Evolutionary conservation across 2,888 invertebrate species (phyloP).

Genomic region (Epirrhoe alternata): DNA sequence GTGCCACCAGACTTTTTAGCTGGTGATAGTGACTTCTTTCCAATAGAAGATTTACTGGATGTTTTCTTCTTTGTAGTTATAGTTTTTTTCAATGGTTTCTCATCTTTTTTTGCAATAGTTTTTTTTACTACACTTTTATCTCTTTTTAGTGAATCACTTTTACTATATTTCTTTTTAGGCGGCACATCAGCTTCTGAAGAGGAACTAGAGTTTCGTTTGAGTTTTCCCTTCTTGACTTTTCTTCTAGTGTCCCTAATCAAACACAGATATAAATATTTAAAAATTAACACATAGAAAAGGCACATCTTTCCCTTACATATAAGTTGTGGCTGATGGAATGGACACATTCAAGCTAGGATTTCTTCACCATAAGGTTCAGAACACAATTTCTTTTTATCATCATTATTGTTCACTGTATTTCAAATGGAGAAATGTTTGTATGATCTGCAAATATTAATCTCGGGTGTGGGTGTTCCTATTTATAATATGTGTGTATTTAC

Average conservation of each 20-base stretch:
- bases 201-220: conserved; percentile 86
- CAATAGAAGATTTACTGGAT: conserved; percentile 65
- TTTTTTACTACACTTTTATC: conserved; percentile 80
- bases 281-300: not conserved
- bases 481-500: no score
- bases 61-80: conserved; percentile 70
- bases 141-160: conserved; percentile 70
- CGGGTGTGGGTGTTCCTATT: no score
- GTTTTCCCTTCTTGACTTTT: conserved; percentile 82
- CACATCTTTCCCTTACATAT: not conserved
- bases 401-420: no score
- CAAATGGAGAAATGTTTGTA: no score
- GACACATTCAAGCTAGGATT: not conserved
- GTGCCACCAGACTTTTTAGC: conserved; percentile 82
- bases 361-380: not conserved
- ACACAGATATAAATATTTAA: conserved; percentile 29
- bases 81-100: conserved; percentile 70
- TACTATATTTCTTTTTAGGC: conserved; percentile 82
- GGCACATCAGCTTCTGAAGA: conserved; percentile 87
- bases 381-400: not conserved
- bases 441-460: no score
- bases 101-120: conserved; percentile 72
- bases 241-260: conserved; percentile 74
- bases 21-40: conserved; percentile 80
- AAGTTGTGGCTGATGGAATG: not conserved